These are phyloP conservation scores for Melanotaenia pygmaea DNA, from an alignment of 2,797 vertebrate genomes.

Conservation along the genomic window DNA sequence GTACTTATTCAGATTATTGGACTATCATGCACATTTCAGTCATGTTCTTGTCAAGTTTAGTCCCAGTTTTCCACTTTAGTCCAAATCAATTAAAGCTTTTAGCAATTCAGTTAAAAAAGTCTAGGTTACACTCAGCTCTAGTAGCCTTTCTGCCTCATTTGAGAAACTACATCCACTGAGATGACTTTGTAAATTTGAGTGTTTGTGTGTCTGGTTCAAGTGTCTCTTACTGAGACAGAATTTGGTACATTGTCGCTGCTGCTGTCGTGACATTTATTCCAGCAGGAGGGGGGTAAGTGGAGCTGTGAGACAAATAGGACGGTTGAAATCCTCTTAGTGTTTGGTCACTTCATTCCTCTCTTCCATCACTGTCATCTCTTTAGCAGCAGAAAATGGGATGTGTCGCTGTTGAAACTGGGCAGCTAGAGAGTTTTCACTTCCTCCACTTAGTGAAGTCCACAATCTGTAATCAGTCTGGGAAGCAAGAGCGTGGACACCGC, in stretches of 20 bases:
- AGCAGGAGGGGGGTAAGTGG: conserved; percentile 44
- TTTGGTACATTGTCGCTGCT: conserved; percentile 4
- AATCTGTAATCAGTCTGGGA: conserved; percentile 54
- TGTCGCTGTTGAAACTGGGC: conserved; percentile 46
- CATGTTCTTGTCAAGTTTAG: not conserved
- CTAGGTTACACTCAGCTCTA: not conserved
- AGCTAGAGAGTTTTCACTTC: conserved; percentile 52
- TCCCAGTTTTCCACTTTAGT: not conserved
- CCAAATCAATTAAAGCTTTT: not conserved
- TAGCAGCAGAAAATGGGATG: conserved; percentile 16
- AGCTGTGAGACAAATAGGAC: conserved; percentile 47
- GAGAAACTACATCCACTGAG: not conserved
- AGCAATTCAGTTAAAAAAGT: not conserved
- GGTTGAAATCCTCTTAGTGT: conserved; percentile 64
- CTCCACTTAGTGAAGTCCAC: conserved; percentile 48
- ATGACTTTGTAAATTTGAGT: not conserved
- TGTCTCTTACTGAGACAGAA: conserved; percentile 10
- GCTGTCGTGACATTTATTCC: conserved; percentile 31
- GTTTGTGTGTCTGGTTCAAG: conserved; percentile 5
- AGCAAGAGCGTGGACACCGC: conserved; percentile 33
- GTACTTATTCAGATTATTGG: not conserved
- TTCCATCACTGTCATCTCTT: conserved; percentile 36
- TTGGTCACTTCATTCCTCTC: conserved; percentile 43
- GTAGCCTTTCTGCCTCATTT: not conserved
- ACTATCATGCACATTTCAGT: not conserved